phyloP scores from a whole-genome alignment of 2,113 vertebrate genomes.

The Colossoma macropomum region DNA sequence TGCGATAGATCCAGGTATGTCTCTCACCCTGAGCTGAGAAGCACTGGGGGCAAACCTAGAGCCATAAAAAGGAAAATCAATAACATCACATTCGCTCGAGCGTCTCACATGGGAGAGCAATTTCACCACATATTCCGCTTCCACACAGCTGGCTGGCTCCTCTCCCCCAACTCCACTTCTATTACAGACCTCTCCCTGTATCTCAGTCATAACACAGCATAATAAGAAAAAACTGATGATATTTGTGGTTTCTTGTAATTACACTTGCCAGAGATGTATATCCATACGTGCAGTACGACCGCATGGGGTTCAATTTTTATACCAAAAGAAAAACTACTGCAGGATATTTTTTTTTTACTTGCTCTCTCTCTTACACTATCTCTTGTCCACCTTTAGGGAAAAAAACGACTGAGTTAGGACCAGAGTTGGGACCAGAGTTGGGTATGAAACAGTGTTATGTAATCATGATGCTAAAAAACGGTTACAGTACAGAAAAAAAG shows the following conservation, averaged over 20 bases:
- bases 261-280: neutral
- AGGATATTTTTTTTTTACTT: neutral
- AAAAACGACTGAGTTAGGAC: too few relatives aligned
- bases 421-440: too few relatives aligned
- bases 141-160: neutral
- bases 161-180: neutral
- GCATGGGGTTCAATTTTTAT: too few relatives aligned
- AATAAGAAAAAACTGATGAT: neutral
- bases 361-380: neutral
- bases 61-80: constrained; percentile 21
- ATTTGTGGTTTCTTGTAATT: neutral
- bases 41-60: neutral
- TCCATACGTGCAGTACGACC: neutral
- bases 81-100: neutral
- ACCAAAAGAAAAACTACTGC: neutral
- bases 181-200: neutral
- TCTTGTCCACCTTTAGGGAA: too few relatives aligned
- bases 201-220: neutral
- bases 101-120: neutral
- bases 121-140: neutral
- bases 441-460: too few relatives aligned
- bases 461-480: too few relatives aligned
- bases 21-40: constrained; percentile 10
- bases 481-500: too few relatives aligned
- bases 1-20: neutral